Percentiles rank a stretch among this genome's conserved stretches.
Conservation (phyloP, 2,797 vertebrate genomes). For the Acanthurus tractus region DNA sequence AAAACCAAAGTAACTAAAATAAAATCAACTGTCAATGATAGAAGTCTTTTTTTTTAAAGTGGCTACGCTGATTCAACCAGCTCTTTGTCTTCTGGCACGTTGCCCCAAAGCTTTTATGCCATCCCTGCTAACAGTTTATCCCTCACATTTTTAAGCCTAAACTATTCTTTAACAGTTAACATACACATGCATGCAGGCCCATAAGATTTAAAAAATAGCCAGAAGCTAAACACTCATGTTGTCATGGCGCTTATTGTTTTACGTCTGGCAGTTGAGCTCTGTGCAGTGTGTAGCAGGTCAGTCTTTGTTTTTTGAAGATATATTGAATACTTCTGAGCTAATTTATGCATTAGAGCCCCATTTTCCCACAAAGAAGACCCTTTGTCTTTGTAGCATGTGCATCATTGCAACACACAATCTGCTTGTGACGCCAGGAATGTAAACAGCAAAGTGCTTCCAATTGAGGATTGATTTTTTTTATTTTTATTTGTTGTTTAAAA, state of each 20-base stretch:
- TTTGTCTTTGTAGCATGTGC: not conserved
- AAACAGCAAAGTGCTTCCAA: not conserved
- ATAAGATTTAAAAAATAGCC: not conserved
- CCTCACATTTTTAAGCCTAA: not conserved
- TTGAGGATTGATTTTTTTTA: not conserved
- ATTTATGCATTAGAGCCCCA: not conserved
- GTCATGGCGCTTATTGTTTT: not conserved
- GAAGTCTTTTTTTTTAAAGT: not conserved
- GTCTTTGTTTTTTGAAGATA: not conserved
- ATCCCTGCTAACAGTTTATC: no score
- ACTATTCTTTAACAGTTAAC: not conserved
- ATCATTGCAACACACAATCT: not conserved
- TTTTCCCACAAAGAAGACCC: not conserved
- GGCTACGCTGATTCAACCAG: not conserved
- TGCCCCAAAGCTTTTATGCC: not conserved
- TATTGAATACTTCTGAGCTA: not conserved
- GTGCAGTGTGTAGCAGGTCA: not conserved
- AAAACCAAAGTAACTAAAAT: not conserved
- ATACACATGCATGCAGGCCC: not conserved
- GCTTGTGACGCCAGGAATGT: not conserved
- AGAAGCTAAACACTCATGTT: not conserved
- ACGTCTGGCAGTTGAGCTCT: not conserved
- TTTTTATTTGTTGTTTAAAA: no score
- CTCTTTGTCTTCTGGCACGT: not conserved
- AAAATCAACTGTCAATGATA: not conserved